Evolutionary conservation across 2,797 vertebrate species (phyloP), one percentile per base, ranked within the genome.

Genomic region (Catamblyrhynchus diadema): DNA sequence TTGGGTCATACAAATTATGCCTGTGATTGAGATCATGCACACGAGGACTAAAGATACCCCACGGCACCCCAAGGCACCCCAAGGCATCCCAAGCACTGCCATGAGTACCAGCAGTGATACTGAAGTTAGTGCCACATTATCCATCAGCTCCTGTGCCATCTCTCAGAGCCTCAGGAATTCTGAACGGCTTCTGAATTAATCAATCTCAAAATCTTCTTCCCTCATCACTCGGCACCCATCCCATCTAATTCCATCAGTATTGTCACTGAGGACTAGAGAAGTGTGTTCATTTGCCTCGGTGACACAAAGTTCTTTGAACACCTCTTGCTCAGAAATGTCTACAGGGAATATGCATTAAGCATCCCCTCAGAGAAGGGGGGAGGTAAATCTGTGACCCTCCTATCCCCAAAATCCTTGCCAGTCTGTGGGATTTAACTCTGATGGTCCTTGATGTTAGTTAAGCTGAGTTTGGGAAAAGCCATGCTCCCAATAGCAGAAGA

Each of bases 251-350:
- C 75, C 61, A 81, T 61, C 56, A 22, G 17, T 44, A 73, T n/a
- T 47, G 48, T 28, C 62, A 56, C 51, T 9, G 17, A 73, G 44
- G 18, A 57, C 19, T 33, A 35, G 22, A 77, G 56, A 27, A 80
- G 25, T 3, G 14, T 12, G 3, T 14, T 57, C 6, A 0, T n/a
- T 35, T 10, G 9, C 24, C 37, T 50, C 4, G 0, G 32, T 71
- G 39, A 80, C 54, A 87, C 19, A 48, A 48, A 64, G 27, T 50
- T 84, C 56, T 10, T 33, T 54, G 41, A 74, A 50, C 21, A 61
- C 18, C 41, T 57, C 74, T 53, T 24, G 41, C 50, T 82, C 64
- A 53, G 28, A 45, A 80, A 33, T 85, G 20, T 28, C 67, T 33
- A 33, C 4, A 4, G 10, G 35, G 14, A 80, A 65, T 37, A 48